A percentile compares a stretch with the other conserved stretches of the same genome.
Conservation (phyloP, 2,797 vertebrate genomes). For the Argyrosomus regius region DNA sequence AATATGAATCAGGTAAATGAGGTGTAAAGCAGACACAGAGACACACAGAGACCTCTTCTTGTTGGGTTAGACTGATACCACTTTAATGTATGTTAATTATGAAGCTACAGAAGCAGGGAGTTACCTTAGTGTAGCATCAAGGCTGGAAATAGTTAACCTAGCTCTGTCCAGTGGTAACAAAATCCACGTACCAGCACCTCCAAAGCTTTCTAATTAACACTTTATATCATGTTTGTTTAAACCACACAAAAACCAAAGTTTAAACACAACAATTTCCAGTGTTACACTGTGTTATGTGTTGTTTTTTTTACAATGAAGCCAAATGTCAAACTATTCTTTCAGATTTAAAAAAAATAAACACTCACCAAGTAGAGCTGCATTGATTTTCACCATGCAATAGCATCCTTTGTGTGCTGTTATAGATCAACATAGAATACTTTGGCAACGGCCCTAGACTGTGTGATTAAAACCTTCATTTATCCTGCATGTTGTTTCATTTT, state of each 20-base stretch:
- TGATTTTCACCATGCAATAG: background rate
- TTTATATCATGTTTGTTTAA: background rate
- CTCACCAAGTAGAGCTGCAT: background rate
- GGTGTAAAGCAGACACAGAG: background rate
- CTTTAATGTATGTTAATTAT: background rate
- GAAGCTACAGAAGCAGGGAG: background rate
- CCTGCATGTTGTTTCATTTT: slow-evolving; percentile 25
- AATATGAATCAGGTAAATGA: background rate
- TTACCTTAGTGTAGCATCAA: background rate
- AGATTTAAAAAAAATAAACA: background rate
- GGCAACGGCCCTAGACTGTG: background rate
- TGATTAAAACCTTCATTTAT: slow-evolving; percentile 3
- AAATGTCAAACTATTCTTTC: background rate
- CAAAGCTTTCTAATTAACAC: background rate
- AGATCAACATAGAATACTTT: background rate
- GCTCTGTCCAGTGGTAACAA: background rate
- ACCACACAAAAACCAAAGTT: background rate
- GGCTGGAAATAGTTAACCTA: background rate
- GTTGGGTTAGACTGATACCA: background rate
- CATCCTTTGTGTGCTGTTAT: background rate
- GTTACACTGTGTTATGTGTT: background rate
- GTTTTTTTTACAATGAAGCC: background rate
- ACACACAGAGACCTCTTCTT: slow-evolving; percentile 7
- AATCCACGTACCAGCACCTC: background rate
- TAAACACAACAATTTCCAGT: background rate